Evolutionary conservation across 1,140 invertebrate genomes (phyloP).

Genomic region (Phymorhynchus buccinoides): DNA sequence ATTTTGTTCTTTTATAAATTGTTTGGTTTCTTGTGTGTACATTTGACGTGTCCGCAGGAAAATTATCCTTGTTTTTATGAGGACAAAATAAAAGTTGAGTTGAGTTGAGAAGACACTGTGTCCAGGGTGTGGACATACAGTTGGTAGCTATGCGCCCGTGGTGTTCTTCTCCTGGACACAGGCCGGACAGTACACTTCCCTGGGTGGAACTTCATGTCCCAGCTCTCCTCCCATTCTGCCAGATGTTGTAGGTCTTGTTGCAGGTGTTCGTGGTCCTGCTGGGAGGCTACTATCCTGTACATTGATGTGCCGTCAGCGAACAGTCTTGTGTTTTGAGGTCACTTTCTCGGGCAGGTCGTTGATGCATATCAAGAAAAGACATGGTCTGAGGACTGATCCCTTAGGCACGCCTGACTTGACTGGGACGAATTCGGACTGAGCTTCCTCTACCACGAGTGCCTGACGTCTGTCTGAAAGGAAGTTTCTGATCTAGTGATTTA

Average conservation of each 20-base stretch:
- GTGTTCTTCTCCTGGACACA: no score
- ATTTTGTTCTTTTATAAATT: no score
- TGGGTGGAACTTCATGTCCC: neutral
- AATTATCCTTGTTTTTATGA: no score
- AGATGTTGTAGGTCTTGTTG: neutral
- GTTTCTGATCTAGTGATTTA: no score
- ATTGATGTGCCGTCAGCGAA: neutral
- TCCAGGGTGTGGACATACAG: no score
- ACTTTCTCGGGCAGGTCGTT: constrained; percentile 11
- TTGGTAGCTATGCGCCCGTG: no score
- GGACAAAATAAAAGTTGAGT: no score
- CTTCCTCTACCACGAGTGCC: constrained; percentile 37
- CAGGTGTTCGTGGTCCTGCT: neutral
- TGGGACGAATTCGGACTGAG: constrained; percentile 23
- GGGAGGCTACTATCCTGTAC: neutral
- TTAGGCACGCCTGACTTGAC: neutral
- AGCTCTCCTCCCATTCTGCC: neutral
- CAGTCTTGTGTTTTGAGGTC: neutral
- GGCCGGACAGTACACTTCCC: neutral
- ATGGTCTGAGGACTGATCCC: constrained; percentile 34
- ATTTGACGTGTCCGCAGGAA: no score
- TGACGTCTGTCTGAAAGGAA: constrained; percentile 34
- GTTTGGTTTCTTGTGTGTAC: no score
- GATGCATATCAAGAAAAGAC: constrained; percentile 36
- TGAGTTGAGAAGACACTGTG: no score